Percentiles rank a stretch among this genome's conserved stretches.
Conservation (phyloP, 2,888 invertebrate species). For the Leptinotarsa tumamoca region DNA sequence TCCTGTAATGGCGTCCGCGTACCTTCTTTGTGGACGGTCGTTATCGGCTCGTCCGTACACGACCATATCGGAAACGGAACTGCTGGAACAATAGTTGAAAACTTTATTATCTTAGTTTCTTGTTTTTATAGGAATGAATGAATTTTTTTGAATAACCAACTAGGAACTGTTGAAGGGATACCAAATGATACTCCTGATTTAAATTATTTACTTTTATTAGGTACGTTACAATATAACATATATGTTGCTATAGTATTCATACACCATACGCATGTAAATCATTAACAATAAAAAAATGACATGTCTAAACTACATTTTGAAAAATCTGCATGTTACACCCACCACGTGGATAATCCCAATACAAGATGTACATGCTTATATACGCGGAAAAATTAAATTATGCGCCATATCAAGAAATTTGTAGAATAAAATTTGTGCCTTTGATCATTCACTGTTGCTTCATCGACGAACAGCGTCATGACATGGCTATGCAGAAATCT, state of each 20-base stretch:
- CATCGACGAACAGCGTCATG: conserved; percentile 31
- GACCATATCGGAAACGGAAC: too few relatives aligned
- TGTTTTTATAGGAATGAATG: too few relatives aligned
- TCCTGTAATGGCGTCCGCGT: too few relatives aligned
- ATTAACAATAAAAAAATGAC: conserved; percentile 64
- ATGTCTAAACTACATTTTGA: conserved; percentile 62
- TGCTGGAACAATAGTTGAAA: too few relatives aligned
- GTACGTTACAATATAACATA: conserved; percentile 67
- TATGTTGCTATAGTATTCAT: conserved; percentile 64
- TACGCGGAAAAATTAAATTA: conserved; percentile 44
- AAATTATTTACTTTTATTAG: conserved; percentile 60
- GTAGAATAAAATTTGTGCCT: conserved; percentile 52
- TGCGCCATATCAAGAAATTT: conserved; percentile 49
- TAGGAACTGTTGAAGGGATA: too few relatives aligned
- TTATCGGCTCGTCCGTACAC: too few relatives aligned
- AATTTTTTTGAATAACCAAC: too few relatives aligned
- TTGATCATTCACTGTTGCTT: conserved; percentile 31
- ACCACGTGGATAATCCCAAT: conserved; percentile 42
- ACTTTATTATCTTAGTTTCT: too few relatives aligned
- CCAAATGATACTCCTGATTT: conserved; percentile 24
- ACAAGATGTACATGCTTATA: conserved; percentile 44
- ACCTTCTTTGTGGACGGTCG: too few relatives aligned
- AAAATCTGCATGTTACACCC: conserved; percentile 52
- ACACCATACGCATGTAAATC: conserved; percentile 63
- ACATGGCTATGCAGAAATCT: conserved; percentile 38